Conservation (phyloP, 53 echinoderm and acorn worm genomes). For the Mesocentrotus franciscanus region DNA sequence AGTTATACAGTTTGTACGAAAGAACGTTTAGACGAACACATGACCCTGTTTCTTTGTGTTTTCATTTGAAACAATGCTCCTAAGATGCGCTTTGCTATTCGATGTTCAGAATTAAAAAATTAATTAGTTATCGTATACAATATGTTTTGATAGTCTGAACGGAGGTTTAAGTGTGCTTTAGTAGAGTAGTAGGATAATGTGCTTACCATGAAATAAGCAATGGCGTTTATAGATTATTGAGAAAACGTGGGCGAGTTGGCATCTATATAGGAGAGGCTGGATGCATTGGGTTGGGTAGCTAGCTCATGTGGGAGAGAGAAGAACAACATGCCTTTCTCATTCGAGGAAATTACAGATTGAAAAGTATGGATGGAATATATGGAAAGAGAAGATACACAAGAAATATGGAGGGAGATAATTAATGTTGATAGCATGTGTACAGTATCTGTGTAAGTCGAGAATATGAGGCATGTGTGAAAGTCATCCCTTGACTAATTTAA, state of each 20-base stretch:
- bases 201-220: conserved; percentile 22
- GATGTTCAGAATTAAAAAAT: too few relatives aligned
- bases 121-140: too few relatives aligned
- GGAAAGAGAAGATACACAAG: not conserved
- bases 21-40: too few relatives aligned
- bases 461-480: not conserved
- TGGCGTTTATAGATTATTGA: conserved; percentile 6
- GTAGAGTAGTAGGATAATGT: not conserved
- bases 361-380: not conserved
- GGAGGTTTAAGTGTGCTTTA: not conserved
- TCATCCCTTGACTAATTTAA: not conserved
- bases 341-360: not conserved
- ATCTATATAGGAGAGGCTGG: not conserved
- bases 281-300: not conserved
- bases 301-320: not conserved
- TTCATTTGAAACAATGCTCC: too few relatives aligned
- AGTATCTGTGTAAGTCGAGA: not conserved
- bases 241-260: not conserved
- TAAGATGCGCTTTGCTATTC: too few relatives aligned
- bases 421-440: not conserved
- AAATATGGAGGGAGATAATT: not conserved
- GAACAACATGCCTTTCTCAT: not conserved
- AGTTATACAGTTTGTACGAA: too few relatives aligned
- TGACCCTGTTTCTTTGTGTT: too few relatives aligned
- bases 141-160: too few relatives aligned